Base-by-base conservation (phyloP, 2,888 invertebrate genomes). In the Ernsta delagoae region DNA sequence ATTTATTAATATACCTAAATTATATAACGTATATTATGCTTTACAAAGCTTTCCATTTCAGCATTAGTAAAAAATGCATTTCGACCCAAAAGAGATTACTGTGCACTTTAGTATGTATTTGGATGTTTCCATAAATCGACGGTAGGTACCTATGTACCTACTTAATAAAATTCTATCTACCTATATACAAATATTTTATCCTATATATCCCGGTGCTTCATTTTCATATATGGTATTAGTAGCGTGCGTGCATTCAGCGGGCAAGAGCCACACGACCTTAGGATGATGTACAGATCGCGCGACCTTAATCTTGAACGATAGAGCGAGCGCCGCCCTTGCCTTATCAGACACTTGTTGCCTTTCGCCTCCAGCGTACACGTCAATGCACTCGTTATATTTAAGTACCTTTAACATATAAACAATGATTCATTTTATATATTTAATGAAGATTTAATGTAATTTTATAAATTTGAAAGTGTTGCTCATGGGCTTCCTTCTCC, bases 221-320 rank as follows among this genome's bases (percentile, higher is more conserved):
- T 36, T 36, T 9, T 12, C 5, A 3, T 39, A 41, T 16, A 16
- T 43, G 56, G 39, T 12, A 5, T 56, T 41, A 6, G 4, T 11
- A 54, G n/a, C 36, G 59, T 24, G 65, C 59, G n/a, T 59, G 57
- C 36, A 59, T 50, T 41, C 9, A 31, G 54, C 66, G 53, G 43
- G 54, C 74, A 75, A 62, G 73, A 70, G 67, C 72, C 70, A 72
- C 74, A 67, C 72, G 76, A 78, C 78, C 75, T 78, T 75, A 79
- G 74, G 76, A 75, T 74, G 78, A 73, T 77, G 78, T 78, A 75
- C 83, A 83, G 83, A 80, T 78, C 79, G 80, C 75, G 77, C 78
- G 91, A 88, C 92, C 92, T 92, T 91, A 89, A 86, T 90, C 92
- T 92, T 92, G 92, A 92, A 92, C 91, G 92, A 91, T 92, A 90